Conservation (phyloP, 1,140 invertebrate species). For the Triops cancriformis region DNA sequence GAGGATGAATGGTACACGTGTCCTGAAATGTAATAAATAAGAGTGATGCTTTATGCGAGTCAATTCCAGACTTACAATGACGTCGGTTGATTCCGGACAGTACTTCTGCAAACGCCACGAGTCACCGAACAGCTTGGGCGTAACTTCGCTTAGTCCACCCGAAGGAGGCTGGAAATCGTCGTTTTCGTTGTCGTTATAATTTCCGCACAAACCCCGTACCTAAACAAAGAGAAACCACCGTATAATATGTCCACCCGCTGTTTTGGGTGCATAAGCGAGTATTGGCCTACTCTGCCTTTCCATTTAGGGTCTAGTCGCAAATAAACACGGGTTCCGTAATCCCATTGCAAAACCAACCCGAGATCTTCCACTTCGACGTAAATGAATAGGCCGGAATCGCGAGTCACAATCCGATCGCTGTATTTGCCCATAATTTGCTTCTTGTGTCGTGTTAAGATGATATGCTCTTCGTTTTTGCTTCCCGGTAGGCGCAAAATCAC, state of each 20-base stretch:
- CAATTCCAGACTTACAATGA: slow-evolving; percentile 37
- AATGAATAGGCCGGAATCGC: slow-evolving; percentile 60
- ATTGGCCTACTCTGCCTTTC: slow-evolving; percentile 55
- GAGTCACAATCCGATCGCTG: slow-evolving; percentile 42
- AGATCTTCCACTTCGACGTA: slow-evolving; percentile 67
- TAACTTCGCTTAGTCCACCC: slow-evolving; percentile 58
- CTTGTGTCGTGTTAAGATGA: slow-evolving; percentile 51
- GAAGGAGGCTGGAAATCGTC: slow-evolving; percentile 78
- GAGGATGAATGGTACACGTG: slow-evolving; percentile 60
- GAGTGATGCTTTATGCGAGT: slow-evolving; percentile 5
- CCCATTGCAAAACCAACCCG: slow-evolving; percentile 75
- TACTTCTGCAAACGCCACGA: slow-evolving; percentile 74
- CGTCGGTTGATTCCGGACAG: slow-evolving; percentile 50
- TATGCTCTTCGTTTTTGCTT: slow-evolving; percentile 48
- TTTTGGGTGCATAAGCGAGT: slow-evolving; percentile 20
- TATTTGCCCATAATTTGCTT: slow-evolving; percentile 19
- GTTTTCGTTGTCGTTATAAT: slow-evolving; percentile 70
- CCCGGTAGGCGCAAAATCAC: slow-evolving; percentile 54
- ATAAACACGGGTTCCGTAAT: slow-evolving; percentile 71
- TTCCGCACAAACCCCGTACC: slow-evolving; percentile 79
- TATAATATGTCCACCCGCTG: not conserved
- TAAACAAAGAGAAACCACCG: slow-evolving; percentile 34
- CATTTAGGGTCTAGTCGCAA: slow-evolving; percentile 63
- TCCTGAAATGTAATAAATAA: slow-evolving; percentile 40
- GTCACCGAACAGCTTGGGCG: slow-evolving; percentile 66